Conservation (phyloP, 1,140 invertebrate genomes). For the Eumaeus atala region DNA sequence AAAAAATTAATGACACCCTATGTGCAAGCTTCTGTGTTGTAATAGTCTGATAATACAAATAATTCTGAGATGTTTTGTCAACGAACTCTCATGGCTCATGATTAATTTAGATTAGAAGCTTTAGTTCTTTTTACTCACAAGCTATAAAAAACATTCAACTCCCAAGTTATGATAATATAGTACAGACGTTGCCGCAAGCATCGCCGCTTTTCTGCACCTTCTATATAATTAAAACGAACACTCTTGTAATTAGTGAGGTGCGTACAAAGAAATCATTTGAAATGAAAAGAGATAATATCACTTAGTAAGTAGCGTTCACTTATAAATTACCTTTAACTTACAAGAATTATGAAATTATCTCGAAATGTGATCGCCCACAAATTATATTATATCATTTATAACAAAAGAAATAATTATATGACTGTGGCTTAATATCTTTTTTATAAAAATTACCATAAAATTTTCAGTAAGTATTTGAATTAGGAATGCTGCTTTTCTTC, state of each 20-base stretch:
- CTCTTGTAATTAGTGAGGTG: constrained; percentile 48
- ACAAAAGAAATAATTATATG: neutral
- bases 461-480: constrained; percentile 3
- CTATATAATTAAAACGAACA: constrained; percentile 64
- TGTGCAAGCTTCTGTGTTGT: no score
- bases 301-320: constrained; percentile 34
- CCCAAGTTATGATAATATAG: neutral
- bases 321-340: constrained; percentile 34
- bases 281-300: constrained; percentile 49
- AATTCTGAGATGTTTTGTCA: no score
- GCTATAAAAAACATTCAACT: neutral
- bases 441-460: constrained; percentile 6
- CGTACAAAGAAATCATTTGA: constrained; percentile 49
- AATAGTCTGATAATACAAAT: no score
- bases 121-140: neutral
- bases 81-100: no score
- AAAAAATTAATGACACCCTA: no score
- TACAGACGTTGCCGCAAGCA: constrained; percentile 36
- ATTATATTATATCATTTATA: constrained; percentile 5
- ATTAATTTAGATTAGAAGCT: no score
- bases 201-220: constrained; percentile 44
- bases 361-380: neutral
- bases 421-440: constrained; percentile 3
- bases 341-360: constrained; percentile 15
- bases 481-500: neutral